Conservation (phyloP, 2,113 vertebrate species). For the Scortum barcoo region DNA sequence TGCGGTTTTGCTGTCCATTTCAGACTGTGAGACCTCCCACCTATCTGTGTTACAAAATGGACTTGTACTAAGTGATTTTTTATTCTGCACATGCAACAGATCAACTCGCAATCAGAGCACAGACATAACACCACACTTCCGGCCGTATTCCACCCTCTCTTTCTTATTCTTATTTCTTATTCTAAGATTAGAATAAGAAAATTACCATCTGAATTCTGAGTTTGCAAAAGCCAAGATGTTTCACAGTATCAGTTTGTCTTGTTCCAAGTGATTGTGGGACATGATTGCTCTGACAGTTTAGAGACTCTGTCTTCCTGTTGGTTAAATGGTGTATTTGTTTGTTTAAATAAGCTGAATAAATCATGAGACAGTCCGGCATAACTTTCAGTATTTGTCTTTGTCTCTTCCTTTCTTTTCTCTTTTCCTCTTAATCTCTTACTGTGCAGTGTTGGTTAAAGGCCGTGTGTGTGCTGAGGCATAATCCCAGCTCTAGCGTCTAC, state of each 20-base stretch:
- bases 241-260: slow-evolving; percentile 2
- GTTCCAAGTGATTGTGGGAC: not conserved
- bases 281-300: not conserved
- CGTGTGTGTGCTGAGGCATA: slow-evolving; percentile 91
- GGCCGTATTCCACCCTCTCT: not conserved
- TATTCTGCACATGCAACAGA: slow-evolving; percentile 37
- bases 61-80: slow-evolving; percentile 36
- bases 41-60: slow-evolving; percentile 15
- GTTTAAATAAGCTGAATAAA: not conserved
- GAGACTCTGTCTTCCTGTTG: not conserved
- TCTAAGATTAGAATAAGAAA: slow-evolving; percentile 21
- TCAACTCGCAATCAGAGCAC: slow-evolving; percentile 48
- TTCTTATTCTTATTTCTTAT: too few species aligned
- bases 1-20: slow-evolving; percentile 50
- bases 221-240: slow-evolving; percentile 14
- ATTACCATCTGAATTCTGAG: slow-evolving; percentile 37
- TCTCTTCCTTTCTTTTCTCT: not conserved
- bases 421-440: not conserved
- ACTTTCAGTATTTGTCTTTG: not conserved
- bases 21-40: slow-evolving; percentile 50
- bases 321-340: not conserved
- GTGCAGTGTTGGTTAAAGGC: slow-evolving; percentile 82
- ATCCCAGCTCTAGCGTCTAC: slow-evolving; percentile 81
- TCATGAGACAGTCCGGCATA: not conserved
- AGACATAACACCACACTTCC: slow-evolving; percentile 69